Percentiles rank a stretch among this genome's conserved stretches.
phyloP scores from a whole-genome alignment of 2,888 invertebrate species.

The Agrochola lychnidis region DNA sequence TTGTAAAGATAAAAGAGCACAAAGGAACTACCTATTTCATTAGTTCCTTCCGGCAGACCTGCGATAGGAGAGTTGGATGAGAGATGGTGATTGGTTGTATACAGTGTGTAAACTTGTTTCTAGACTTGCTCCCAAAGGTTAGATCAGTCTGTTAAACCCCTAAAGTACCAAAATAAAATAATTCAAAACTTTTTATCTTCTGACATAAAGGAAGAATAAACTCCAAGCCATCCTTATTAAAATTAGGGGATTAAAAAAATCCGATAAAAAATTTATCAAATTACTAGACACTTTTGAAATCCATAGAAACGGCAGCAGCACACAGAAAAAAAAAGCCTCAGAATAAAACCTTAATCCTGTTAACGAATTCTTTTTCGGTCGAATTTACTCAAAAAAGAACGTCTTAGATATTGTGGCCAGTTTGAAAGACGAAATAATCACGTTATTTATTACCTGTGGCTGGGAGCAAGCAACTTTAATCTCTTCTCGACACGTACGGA shows the following conservation, averaged over 20 bases:
- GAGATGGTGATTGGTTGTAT: neutral
- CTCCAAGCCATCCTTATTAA: conserved; percentile 20
- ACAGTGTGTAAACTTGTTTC: neutral
- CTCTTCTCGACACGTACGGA: conserved; percentile 84
- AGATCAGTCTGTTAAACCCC: neutral
- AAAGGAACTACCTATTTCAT: neutral
- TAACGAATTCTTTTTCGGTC: conserved; percentile 80
- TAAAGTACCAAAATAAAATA: neutral
- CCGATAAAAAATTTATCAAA: conserved; percentile 37
- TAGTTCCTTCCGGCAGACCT: neutral
- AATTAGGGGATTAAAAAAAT: conserved; percentile 29
- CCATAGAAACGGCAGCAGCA: conserved; percentile 63
- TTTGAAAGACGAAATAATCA: conserved; percentile 88
- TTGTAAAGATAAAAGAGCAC: neutral
- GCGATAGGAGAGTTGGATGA: neutral
- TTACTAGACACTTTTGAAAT: conserved; percentile 54
- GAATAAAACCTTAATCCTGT: conserved; percentile 78
- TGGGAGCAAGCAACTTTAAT: conserved; percentile 86
- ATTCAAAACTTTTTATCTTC: neutral
- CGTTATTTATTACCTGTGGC: conserved; percentile 88
- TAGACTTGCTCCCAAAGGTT: neutral
- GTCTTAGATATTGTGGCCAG: conserved; percentile 80
- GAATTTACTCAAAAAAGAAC: conserved; percentile 81
- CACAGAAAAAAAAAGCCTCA: conserved; percentile 57
- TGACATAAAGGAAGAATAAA: conserved; percentile 21